Percentiles rank a stretch among this genome's conserved stretches.
Evolutionary conservation across 2,113 vertebrate genomes (phyloP).

Genomic region (Acrocephalus arundinaceus): DNA sequence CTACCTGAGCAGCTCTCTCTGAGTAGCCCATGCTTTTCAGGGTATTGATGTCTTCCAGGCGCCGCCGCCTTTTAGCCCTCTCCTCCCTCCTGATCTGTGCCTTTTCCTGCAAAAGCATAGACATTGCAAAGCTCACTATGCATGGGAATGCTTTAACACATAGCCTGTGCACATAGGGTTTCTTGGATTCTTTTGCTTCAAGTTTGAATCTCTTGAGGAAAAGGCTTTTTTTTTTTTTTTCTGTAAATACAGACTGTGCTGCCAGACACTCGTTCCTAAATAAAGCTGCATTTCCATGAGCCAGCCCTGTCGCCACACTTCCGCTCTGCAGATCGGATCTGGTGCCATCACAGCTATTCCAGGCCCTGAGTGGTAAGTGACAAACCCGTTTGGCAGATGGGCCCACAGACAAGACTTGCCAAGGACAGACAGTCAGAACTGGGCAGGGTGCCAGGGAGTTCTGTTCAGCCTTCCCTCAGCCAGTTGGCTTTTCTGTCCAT

Average conservation of each 20-base stretch:
- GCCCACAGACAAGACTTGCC: slow-evolving; percentile 2
- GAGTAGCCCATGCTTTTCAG: slow-evolving; percentile 84
- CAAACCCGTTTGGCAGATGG: slow-evolving; percentile 29
- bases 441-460: slow-evolving; percentile 1
- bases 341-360: neutral
- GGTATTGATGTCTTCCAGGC: slow-evolving; percentile 74
- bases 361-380: slow-evolving; percentile 5
- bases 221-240: neutral
- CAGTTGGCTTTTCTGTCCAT: neutral
- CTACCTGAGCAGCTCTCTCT: slow-evolving; percentile 79
- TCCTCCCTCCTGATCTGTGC: slow-evolving; percentile 83
- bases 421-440: slow-evolving; percentile 10
- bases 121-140: neutral
- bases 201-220: neutral
- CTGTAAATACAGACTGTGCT: neutral
- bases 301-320: neutral
- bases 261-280: neutral
- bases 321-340: neutral
- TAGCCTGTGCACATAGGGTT: neutral
- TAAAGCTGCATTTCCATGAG: neutral
- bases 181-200: neutral
- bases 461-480: neutral
- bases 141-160: neutral
- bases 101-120: slow-evolving; percentile 78
- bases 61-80: slow-evolving; percentile 76